Conservation (phyloP, 35 echinoderm and acorn worm genomes). For the Apostichopus californicus region DNA sequence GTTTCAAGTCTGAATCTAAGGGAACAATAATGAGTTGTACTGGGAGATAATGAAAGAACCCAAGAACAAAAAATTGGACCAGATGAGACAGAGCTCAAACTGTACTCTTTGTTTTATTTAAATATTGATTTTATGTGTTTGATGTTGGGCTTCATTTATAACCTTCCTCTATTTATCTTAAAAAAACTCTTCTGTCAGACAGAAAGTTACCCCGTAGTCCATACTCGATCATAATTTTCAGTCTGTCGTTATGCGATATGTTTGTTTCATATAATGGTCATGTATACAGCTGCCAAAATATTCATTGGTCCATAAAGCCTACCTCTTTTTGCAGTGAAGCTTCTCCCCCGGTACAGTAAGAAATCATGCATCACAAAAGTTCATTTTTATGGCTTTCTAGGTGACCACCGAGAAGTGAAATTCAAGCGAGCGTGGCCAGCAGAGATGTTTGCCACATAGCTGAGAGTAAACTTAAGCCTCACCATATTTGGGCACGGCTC, state of each 20-base stretch:
- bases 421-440: conserved; percentile 6
- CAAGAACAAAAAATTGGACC: too few relatives aligned
- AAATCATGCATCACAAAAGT: not conserved
- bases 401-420: conserved; percentile 34
- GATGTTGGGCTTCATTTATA: too few relatives aligned
- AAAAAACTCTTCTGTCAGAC: too few relatives aligned
- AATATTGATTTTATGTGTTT: too few relatives aligned
- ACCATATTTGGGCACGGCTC: conserved; percentile 37
- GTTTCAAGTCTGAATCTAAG: too few relatives aligned
- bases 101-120: too few relatives aligned
- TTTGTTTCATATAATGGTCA: not conserved
- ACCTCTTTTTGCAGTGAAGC: not conserved
- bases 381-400: conserved; percentile 10
- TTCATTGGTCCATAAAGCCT: conserved; percentile 9
- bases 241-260: not conserved
- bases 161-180: too few relatives aligned
- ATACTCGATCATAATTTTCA: too few relatives aligned
- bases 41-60: too few relatives aligned
- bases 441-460: conserved; percentile 32
- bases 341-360: not conserved
- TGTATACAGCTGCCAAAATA: not conserved
- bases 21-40: too few relatives aligned
- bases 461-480: not conserved
- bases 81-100: too few relatives aligned
- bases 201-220: too few relatives aligned